Evolutionary conservation across 53 echinoderm and acorn worm species (phyloP).

Genomic region (Henricia sp.): DNA sequence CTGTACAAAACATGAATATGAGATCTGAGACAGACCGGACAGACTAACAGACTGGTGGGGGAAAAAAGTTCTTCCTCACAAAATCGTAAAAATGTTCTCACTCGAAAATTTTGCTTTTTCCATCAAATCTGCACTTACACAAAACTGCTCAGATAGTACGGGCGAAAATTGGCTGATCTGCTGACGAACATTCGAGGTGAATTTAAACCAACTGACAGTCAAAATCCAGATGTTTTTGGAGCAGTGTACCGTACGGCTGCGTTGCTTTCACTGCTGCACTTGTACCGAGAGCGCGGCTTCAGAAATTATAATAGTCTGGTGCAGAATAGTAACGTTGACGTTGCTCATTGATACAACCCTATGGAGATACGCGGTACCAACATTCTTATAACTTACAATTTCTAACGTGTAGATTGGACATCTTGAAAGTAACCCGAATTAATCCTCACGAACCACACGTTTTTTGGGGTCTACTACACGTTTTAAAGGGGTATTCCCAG

Average conservation of each 20-base stretch:
- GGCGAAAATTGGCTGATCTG: too few relatives aligned
- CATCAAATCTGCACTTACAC: too few relatives aligned
- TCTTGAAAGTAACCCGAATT: too few relatives aligned
- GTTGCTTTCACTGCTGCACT: too few relatives aligned
- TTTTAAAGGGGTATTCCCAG: slow-evolving; percentile 22
- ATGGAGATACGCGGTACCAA: slow-evolving; percentile 27
- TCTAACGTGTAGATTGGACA: slow-evolving; percentile 43
- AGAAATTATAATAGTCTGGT: slow-evolving; percentile 46
- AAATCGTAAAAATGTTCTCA: too few relatives aligned
- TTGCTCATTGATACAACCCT: not conserved
- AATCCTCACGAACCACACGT: slow-evolving; percentile 30
- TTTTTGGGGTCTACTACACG: not conserved
- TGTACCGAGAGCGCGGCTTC: not conserved
- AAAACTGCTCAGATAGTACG: too few relatives aligned
- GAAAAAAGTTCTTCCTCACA: too few relatives aligned
- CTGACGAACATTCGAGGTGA: too few relatives aligned
- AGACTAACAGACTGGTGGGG: too few relatives aligned
- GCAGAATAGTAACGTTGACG: not conserved
- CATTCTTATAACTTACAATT: not conserved
- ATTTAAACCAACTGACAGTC: not conserved
- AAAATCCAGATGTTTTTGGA: slow-evolving; percentile 1
- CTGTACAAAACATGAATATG: too few relatives aligned
- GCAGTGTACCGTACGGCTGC: not conserved
- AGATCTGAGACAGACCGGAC: too few relatives aligned
- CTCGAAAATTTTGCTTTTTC: too few relatives aligned